These are phyloP conservation scores for Oncorhynchus keta DNA, from an alignment of 2,113 vertebrate genomes.

Conservation along the genomic window DNA sequence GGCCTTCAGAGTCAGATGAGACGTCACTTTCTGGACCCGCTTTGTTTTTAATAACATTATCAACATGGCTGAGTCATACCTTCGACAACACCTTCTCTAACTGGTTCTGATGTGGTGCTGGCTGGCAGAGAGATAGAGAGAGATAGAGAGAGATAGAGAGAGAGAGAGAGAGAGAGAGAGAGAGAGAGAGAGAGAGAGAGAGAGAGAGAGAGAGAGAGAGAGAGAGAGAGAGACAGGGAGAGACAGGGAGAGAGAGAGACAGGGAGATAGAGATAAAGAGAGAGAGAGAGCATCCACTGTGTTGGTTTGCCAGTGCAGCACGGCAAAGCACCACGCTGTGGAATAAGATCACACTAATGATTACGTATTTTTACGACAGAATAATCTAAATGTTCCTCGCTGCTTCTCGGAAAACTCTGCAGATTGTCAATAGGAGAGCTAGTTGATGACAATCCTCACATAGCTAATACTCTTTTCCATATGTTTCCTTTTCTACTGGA, in stretches of 20 bases:
- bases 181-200: no score
- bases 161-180: no score
- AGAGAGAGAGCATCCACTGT: neutral
- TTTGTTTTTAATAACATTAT: conserved; percentile 20
- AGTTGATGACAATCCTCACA: conserved; percentile 29
- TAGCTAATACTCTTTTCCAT: conserved; percentile 36
- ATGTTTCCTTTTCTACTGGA: conserved; percentile 24
- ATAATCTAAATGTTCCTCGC: conserved; percentile 13
- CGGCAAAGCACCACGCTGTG: neutral
- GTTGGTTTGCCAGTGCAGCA: neutral
- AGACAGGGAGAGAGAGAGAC: no score
- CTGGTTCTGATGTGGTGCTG: conserved; percentile 22
- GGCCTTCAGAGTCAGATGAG: conserved; percentile 15
- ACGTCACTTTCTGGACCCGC: no score
- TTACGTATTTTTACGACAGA: conserved; percentile 18
- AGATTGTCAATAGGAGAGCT: conserved; percentile 10
- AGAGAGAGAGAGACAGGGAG: conserved; percentile 20
- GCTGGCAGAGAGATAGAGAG: neutral
- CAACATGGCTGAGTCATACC: conserved; percentile 22
- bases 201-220: no score
- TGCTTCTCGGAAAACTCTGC: conserved; percentile 8
- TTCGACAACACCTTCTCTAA: conserved; percentile 15
- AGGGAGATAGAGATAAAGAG: no score
- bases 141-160: no score
- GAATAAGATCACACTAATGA: conserved; percentile 18